phyloP scores from a whole-genome alignment of 2,797 vertebrate species.

The Brachyrhaphis roseni region DNA sequence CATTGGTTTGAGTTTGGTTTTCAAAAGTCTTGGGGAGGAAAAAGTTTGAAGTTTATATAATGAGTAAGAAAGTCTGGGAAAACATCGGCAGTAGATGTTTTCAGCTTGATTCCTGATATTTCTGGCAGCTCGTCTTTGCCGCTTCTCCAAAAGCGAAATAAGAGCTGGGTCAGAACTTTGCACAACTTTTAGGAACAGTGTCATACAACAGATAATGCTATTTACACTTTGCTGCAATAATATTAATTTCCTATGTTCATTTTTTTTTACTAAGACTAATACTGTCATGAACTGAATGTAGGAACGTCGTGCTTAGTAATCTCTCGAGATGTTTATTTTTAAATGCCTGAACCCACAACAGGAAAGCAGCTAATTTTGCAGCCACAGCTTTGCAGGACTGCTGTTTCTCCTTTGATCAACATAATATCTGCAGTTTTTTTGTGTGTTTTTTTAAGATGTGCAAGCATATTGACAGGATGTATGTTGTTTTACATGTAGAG shows the following conservation, averaged over 20 bases:
- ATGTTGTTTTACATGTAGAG: background rate
- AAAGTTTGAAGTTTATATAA: slow-evolving; percentile 31
- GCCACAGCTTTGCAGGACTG: slow-evolving; percentile 11
- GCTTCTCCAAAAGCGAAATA: slow-evolving; percentile 21
- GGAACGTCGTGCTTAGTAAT: background rate
- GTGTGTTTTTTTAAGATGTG: slow-evolving; percentile 1
- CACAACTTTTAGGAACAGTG: slow-evolving; percentile 12
- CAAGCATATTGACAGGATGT: slow-evolving; percentile 22
- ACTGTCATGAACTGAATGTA: background rate
- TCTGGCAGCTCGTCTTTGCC: slow-evolving; percentile 21
- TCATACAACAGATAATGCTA: slow-evolving; percentile 1
- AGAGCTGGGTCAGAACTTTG: slow-evolving; percentile 15
- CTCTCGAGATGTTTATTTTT: background rate
- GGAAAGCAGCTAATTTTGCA: slow-evolving; percentile 28
- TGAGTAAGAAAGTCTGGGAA: slow-evolving; percentile 13
- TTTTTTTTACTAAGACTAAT: background rate
- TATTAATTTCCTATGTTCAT: background rate
- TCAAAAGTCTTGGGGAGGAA: slow-evolving; percentile 16
- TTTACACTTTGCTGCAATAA: slow-evolving; percentile 7
- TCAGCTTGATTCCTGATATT: slow-evolving; percentile 44
- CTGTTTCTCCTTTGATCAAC: slow-evolving; percentile 24
- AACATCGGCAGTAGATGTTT: slow-evolving; percentile 44
- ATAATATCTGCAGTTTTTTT: background rate
- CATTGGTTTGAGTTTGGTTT: background rate
- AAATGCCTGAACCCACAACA: slow-evolving; percentile 11